Conservation (phyloP, 2,888 invertebrate species). For the Tipula confusa region DNA sequence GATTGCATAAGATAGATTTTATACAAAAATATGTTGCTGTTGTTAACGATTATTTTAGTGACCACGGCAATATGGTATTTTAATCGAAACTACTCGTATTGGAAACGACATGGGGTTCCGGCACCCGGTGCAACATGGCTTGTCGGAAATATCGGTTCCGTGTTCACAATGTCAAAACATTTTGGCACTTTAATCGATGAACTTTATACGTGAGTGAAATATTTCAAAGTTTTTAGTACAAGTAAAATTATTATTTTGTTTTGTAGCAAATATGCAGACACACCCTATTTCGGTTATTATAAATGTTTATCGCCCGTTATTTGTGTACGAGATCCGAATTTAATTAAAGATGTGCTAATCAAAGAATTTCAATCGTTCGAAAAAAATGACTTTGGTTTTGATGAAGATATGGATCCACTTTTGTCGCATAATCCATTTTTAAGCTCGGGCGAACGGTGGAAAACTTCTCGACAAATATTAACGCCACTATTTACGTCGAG, state of each 20-base stretch:
- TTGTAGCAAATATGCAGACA: background rate
- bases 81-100: conserved; percentile 34
- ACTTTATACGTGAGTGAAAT: conserved; percentile 33
- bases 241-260: background rate
- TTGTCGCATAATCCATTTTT: conserved; percentile 46
- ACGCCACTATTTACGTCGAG: conserved; percentile 50
- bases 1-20: too few species aligned
- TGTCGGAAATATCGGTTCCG: conserved; percentile 35
- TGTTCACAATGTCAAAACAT: conserved; percentile 33
- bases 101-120: conserved; percentile 34
- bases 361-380: conserved; percentile 45
- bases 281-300: background rate
- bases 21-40: background rate
- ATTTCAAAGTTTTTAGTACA: background rate
- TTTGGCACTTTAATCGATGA: conserved; percentile 34
- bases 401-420: conserved; percentile 46
- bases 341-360: conserved; percentile 42
- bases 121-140: conserved; percentile 34
- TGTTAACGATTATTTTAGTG: background rate
- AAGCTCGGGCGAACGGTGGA: conserved; percentile 46
- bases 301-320: background rate
- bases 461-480: conserved; percentile 44
- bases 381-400: conserved; percentile 44
- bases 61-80: background rate
- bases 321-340: conserved; percentile 42